These are phyloP conservation scores for Ctenicera cuprea DNA, from an alignment of 2,888 invertebrate species.

Conservation along the genomic window DNA sequence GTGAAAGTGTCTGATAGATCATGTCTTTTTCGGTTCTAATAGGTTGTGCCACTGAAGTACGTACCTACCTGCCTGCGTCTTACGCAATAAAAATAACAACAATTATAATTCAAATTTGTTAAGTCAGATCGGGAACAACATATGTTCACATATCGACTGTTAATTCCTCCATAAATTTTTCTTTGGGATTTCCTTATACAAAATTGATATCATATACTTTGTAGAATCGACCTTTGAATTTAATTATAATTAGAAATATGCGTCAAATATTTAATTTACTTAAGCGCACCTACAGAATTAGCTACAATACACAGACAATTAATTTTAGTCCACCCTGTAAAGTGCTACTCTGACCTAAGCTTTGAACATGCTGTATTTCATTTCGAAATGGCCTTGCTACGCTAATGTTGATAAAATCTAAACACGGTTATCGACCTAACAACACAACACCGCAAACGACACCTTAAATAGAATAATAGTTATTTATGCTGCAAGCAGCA, in stretches of 20 bases:
- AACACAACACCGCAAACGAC: slow-evolving; percentile 17
- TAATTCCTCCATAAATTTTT: too few species aligned
- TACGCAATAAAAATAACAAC: slow-evolving; percentile 1
- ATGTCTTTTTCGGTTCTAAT: slow-evolving; percentile 28
- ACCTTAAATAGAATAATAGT: slow-evolving; percentile 28
- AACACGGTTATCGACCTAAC: slow-evolving; percentile 31
- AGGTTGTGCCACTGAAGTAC: slow-evolving; percentile 4
- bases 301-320: too few species aligned
- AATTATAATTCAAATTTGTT: background rate
- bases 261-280: too few species aligned
- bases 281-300: too few species aligned
- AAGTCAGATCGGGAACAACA: too few species aligned
- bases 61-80: background rate
- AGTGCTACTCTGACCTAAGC: background rate
- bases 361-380: background rate
- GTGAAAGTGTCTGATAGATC: slow-evolving; percentile 29
- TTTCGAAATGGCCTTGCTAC: slow-evolving; percentile 13
- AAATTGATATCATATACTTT: too few species aligned
- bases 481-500: slow-evolving; percentile 14
- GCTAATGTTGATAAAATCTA: slow-evolving; percentile 20
- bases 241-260: too few species aligned
- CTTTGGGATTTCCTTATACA: too few species aligned
- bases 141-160: too few species aligned
- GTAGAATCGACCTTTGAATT: too few species aligned
- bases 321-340: too few species aligned